These are phyloP conservation scores for Morpho helenor DNA, from an alignment of 2,888 invertebrate species.

Conservation along the genomic window DNA sequence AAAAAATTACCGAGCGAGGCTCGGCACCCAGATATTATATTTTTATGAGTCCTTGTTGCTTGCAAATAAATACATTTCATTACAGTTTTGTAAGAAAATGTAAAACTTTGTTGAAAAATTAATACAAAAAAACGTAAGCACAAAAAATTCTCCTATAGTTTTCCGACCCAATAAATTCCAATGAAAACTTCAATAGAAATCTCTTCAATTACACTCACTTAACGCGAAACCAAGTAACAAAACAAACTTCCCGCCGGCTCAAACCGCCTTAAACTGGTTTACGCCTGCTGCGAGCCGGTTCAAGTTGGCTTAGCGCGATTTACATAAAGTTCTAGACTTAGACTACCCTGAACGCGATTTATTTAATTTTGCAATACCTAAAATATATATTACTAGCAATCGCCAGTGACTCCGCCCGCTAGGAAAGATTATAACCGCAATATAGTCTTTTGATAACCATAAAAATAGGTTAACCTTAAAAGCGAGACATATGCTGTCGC, in stretches of 20 bases:
- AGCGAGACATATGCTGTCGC: too few relatives aligned
- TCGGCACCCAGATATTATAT: too few relatives aligned
- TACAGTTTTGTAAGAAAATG: too few relatives aligned
- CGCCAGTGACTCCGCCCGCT: too few relatives aligned
- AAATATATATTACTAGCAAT: too few relatives aligned
- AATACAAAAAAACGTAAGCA: background rate
- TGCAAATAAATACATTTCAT: too few relatives aligned
- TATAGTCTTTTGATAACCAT: too few relatives aligned
- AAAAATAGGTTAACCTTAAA: too few relatives aligned
- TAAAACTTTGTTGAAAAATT: too few relatives aligned
- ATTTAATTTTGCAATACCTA: slow-evolving; percentile 14
- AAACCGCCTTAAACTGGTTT: slow-evolving; percentile 40
- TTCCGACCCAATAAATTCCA: background rate
- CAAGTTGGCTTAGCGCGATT: slow-evolving; percentile 34
- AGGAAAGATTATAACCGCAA: too few relatives aligned
- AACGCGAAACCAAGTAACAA: slow-evolving; percentile 39
- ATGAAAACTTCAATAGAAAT: slow-evolving; percentile 19
- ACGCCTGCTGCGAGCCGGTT: slow-evolving; percentile 35
- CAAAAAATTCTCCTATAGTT: background rate
- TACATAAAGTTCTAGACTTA: slow-evolving; percentile 33
- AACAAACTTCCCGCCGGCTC: slow-evolving; percentile 41
- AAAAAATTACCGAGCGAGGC: too few relatives aligned
- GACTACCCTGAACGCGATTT: slow-evolving; percentile 27
- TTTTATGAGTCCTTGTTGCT: too few relatives aligned
- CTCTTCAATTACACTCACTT: slow-evolving; percentile 36